Evolutionary conservation across 2,888 invertebrate genomes (phyloP).

Genomic region (Boloria selene): DNA sequence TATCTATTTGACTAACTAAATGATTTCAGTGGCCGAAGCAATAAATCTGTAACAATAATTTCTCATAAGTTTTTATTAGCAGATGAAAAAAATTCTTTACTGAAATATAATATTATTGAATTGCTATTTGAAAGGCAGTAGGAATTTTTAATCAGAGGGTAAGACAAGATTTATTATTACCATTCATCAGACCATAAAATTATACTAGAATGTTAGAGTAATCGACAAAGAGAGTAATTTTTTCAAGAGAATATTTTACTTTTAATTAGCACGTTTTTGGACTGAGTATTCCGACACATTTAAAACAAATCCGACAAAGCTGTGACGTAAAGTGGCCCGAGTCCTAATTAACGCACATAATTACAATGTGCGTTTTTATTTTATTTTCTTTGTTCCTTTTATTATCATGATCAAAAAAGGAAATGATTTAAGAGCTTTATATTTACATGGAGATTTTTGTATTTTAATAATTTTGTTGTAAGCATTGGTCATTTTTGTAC

Average conservation of each 20-base stretch:
- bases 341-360: slow-evolving; percentile 16
- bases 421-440: slow-evolving; percentile 14
- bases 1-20: too few species aligned
- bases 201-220: not conserved
- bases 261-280: slow-evolving; percentile 2
- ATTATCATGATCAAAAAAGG: slow-evolving; percentile 19
- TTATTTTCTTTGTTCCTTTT: slow-evolving; percentile 21
- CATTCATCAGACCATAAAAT: not conserved
- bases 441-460: slow-evolving; percentile 3
- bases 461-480: not conserved
- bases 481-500: not conserved
- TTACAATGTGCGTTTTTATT: slow-evolving; percentile 17
- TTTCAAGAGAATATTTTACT: not conserved
- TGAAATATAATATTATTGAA: not conserved
- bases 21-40: too few species aligned
- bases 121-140: not conserved
- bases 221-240: not conserved
- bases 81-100: not conserved
- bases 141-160: not conserved
- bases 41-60: too few species aligned
- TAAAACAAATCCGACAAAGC: slow-evolving; percentile 11
- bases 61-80: not conserved
- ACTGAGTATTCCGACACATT: slow-evolving; percentile 13
- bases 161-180: not conserved
- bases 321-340: slow-evolving; percentile 2